Conservation (phyloP, 2,113 vertebrate genomes). For the Otolemur garnettii region DNA sequence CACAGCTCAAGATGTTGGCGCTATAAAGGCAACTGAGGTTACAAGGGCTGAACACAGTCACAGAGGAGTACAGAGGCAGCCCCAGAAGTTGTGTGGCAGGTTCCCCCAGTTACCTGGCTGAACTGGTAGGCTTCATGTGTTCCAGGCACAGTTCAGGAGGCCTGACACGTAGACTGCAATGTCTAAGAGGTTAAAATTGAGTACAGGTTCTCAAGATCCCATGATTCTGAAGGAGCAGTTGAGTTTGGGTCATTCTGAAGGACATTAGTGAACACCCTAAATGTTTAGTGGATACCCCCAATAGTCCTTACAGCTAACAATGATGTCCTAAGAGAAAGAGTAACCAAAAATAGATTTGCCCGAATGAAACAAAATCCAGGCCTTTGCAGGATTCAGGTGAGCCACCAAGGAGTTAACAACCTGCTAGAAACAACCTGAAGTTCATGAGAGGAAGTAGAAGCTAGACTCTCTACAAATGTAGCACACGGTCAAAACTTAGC, state of each 20-base stretch:
- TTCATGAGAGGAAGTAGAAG: neutral
- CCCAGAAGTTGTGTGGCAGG: neutral
- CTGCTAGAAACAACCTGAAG: neutral
- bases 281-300: neutral
- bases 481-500: neutral
- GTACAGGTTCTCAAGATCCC: neutral
- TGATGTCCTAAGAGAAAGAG: neutral
- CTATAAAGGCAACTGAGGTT: neutral
- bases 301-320: neutral
- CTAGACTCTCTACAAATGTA: neutral
- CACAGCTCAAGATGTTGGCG: neutral
- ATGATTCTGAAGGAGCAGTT: neutral
- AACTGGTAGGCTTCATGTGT: neutral
- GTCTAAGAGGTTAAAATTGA: neutral
- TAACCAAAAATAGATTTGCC: neutral
- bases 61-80: neutral
- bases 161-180: fast-evolving
- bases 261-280: neutral
- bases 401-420: neutral
- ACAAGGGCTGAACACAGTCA: neutral
- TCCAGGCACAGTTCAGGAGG: neutral
- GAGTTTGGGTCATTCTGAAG: neutral
- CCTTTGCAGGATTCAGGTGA: neutral
- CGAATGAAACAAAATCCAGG: neutral
- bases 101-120: neutral